Percentiles rank a stretch among this genome's conserved stretches.
Conservation (phyloP, 2,888 invertebrate genomes). For the Trissolcus japonicus region DNA sequence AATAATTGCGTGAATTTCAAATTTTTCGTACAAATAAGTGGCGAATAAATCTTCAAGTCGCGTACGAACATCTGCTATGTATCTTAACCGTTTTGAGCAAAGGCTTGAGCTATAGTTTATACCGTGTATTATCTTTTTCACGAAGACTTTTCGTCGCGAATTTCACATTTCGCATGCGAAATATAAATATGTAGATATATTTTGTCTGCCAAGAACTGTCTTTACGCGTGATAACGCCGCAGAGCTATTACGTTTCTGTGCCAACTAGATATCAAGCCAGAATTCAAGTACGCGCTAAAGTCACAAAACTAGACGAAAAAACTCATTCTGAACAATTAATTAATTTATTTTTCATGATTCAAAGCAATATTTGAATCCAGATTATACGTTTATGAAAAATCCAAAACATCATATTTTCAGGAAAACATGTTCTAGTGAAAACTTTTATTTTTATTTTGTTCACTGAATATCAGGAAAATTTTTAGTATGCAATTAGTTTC, state of each 20-base stretch:
- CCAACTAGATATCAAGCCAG: constrained; percentile 65
- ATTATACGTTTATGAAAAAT: too few relatives aligned
- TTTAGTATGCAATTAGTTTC: too few relatives aligned
- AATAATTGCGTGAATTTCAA: too few relatives aligned
- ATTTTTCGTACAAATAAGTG: constrained; percentile 27
- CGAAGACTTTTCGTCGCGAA: constrained; percentile 45
- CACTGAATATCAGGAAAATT: too few relatives aligned
- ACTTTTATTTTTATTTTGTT: too few relatives aligned
- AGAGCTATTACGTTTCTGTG: constrained; percentile 68
- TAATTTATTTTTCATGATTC: too few relatives aligned
- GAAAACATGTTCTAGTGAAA: too few relatives aligned
- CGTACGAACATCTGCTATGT: constrained; percentile 33
- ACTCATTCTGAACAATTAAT: too few relatives aligned
- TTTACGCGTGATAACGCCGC: constrained; percentile 67
- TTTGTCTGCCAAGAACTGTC: constrained; percentile 64
- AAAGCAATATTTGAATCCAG: too few relatives aligned
- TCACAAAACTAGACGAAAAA: too few relatives aligned
- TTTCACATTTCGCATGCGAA: constrained; percentile 46
- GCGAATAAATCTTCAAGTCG: constrained; percentile 33
- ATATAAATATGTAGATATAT: constrained; percentile 50
- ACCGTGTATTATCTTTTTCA: constrained; percentile 35
- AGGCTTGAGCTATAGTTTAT: constrained; percentile 44
- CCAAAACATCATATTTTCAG: too few relatives aligned
- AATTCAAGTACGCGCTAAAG: too few relatives aligned
- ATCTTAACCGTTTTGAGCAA: constrained; percentile 43